Base-by-base conservation (phyloP, 2,888 invertebrate genomes). In the Caenorhabditis uteleia region DNA sequence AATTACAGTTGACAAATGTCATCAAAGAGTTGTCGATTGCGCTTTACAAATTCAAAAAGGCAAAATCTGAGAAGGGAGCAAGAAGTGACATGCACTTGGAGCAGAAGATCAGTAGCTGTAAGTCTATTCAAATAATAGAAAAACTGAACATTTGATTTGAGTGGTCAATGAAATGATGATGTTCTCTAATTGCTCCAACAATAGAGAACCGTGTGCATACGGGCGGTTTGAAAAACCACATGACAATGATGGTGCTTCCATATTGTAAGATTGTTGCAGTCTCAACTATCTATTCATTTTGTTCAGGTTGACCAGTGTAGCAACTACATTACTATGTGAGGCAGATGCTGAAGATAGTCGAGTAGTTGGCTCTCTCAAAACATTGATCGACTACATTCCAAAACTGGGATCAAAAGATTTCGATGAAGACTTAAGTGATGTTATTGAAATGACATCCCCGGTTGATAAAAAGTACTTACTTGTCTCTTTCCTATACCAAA, bases 271-370 rank as follows among this genome's bases (percentile, higher is more conserved):
- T n/a, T 26, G 8, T 45, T 39, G 42, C 14, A 23, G 3, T 1
- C n/a, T 23, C 18, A 31, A 21, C 7, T 27, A 34, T 26, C 7
- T 27, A 34, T 26, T 48, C 2, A 36, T 26, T 1, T 38, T 6
- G 40, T 69, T 53, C 55, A 77, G 76, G 10, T 34, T 80, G 36
- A 76, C 77, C 2, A 49, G 75, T 23, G 55, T 80, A 29, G 68
- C 75, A 3, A 69, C 79, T 14, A 77, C 77, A 18, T 58, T 80
- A 7, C 59, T 81, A 2, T 80, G 80, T 44, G 75, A 78, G 55
- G 74, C 78, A 1, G 57, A 66, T n/a, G 77, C 72, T 3, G 74
- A 78, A 27, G 72, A 74, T 31, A 51, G 61, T 29, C 36, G 68
- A 18, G 76, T 81, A 7, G 69, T 77, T 33, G 77, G 78, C 0